Evolutionary conservation across 2,797 vertebrate genomes (phyloP).

Genomic region (Fringilla coelebs): DNA sequence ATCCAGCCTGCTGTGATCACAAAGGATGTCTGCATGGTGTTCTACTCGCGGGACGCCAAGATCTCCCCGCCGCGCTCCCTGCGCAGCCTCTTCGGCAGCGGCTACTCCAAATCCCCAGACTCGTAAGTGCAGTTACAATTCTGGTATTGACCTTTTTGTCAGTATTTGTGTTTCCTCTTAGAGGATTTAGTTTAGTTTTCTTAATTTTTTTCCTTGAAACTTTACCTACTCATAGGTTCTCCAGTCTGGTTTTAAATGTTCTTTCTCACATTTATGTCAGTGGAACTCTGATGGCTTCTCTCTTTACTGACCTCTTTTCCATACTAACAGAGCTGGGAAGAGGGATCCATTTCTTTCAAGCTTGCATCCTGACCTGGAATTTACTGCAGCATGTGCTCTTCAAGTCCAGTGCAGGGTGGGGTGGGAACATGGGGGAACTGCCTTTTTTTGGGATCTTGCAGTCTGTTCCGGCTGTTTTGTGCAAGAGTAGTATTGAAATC

Average conservation of each 20-base stretch:
- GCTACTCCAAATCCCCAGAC: conserved; percentile 94
- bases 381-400: not conserved
- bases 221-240: not conserved
- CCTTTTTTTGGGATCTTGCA: not conserved
- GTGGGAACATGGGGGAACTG: not conserved
- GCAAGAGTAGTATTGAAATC: not conserved
- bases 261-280: not conserved
- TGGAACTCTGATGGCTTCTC: not conserved
- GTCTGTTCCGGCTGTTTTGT: not conserved
- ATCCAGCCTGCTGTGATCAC: conserved; percentile 98
- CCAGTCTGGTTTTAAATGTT: not conserved
- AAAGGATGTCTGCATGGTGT: conserved; percentile 98
- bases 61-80: conserved; percentile 94
- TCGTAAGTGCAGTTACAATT: conserved; percentile 76
- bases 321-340: not conserved
- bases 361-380: not conserved
- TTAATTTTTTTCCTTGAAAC: not conserved
- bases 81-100: conserved; percentile 93
- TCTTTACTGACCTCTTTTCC: not conserved
- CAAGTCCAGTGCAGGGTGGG: not conserved
- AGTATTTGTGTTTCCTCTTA: not conserved
- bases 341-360: not conserved
- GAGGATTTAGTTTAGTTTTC: not conserved
- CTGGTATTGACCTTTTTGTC: accelerated
- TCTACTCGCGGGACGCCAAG: conserved; percentile 95